Evolutionary conservation across 2,113 vertebrate genomes (phyloP), one percentile per base, ranked within the genome.

Genomic region (Arothron firmamentum): DNA sequence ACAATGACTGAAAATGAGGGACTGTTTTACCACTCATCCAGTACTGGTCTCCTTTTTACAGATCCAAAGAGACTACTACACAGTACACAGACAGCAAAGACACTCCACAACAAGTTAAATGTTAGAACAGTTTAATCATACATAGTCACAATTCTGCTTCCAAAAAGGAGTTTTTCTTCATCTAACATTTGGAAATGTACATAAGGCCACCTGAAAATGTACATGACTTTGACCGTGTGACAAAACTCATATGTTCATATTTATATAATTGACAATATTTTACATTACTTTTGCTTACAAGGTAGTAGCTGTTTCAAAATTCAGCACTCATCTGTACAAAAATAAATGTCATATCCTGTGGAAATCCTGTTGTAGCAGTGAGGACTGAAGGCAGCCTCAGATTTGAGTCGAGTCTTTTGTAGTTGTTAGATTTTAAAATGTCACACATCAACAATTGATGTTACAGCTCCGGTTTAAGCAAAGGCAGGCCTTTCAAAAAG

Each of bases 141-240:
- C 95, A 96, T 92, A 94, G 93, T 95, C 94, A 96, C 95, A 95
- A 95, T 97, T 98, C 92, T 95, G 94, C 93, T 95, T 96, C 94
- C 84, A 88, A 97, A 89, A 89, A 88, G 83, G 74, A 87, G 76
- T 80, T 79, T 89, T 87, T 88, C 81, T 85, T 91, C 85, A 88
- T 89, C 87, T 90, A 90, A 90, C 90, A 93, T 94, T 93, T 94
- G 95, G 93, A 96, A 97, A 98, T 98, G 96, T 98, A 98, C 96
- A 98, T 97, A 98, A 98, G 96, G 96, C 96, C 94, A 93, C 95
- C 96, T 95, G 94, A 97, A 98, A 96, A 98, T 97, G 94, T 97
- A 98, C 96, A 98, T 93, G 92, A 92, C 92, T 91, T 92, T 93
- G 94, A 94, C 94, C 94, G 94, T 94, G 95, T 95, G 93, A 98